Base-by-base conservation (phyloP, 2,888 invertebrate species). In the Salticus scenicus region DNA sequence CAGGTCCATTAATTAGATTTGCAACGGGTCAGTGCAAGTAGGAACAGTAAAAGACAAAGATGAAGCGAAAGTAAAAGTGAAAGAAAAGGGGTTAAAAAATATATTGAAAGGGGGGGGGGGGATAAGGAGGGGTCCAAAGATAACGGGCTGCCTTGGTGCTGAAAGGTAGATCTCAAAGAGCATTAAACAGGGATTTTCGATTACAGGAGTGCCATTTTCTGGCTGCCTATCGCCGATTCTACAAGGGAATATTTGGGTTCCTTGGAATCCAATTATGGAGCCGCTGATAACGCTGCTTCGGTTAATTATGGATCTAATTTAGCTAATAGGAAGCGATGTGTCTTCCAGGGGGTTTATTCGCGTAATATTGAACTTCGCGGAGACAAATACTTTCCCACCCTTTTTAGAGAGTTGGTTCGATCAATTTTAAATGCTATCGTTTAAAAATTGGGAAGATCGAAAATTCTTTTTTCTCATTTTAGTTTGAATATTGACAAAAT, bases 1-100 rank as follows among this genome's bases (percentile, higher is more conserved):
- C 51, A 73, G 67, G 69, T 69, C 79, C 85, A 85, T 85, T 85
- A 85, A 85, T 85, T 85, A 85, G 85, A 79, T 85, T 85, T 85
- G 83, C 85, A 31, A 79, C 63, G 85, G 84, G 85, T 85, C 85
- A 85, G 74, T 85, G 82, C 28, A 64, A 82, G 82, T 75, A 76
- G 76, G 71, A 82, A 82, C 47, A 69, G 74, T 37, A 69, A 63
- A 81, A 81, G 81, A 81, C 81, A 76, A 76, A 70, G 82, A 82
- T 71, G 75, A 51, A 69, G 47, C 47, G 82, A 84, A 78, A 41
- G 73, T 37, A 51, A 69, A 63, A 73, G 51, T 67, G 83, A 73
- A 69, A 51, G 76, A 73, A 83, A 72, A 77, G 83, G 72, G 77
- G 77, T 73, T 73, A 75, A 77, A 74, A 82, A 77, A 67, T 71